Evolutionary conservation across 2,797 vertebrate genomes (phyloP).

Genomic region (Sibirionetta formosa): DNA sequence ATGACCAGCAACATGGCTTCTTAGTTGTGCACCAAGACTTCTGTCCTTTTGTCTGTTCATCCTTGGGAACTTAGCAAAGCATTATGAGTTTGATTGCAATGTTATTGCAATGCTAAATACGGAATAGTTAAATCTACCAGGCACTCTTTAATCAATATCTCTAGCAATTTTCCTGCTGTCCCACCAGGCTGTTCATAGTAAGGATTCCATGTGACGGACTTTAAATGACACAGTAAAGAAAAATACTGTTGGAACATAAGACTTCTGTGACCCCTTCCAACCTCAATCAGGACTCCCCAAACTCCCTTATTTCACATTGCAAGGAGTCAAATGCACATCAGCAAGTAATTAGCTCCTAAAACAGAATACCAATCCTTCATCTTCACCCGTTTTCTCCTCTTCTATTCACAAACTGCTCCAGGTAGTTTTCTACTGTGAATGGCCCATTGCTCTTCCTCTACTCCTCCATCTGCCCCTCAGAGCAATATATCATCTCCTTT

Average conservation of each 20-base stretch:
- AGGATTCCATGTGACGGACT: background rate
- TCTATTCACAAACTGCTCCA: background rate
- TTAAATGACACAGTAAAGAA: conserved; percentile 19
- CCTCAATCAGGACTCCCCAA: background rate
- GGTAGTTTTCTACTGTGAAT: background rate
- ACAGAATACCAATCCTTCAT: background rate
- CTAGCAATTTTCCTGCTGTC: background rate
- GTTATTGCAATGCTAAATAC: background rate
- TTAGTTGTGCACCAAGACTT: background rate
- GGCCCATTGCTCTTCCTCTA: background rate
- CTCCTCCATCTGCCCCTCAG: background rate
- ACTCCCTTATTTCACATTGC: background rate
- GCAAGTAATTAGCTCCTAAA: background rate
- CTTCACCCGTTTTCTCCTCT: background rate
- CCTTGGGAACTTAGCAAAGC: background rate
- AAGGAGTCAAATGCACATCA: background rate
- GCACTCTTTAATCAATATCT: conserved; percentile 1
- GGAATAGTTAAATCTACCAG: background rate
- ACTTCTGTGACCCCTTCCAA: background rate
- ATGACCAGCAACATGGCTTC: background rate
- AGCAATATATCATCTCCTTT: background rate
- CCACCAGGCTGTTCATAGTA: background rate
- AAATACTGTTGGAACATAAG: background rate
- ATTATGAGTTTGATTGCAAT: background rate
- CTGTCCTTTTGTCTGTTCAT: background rate